Evolutionary conservation across 2,888 invertebrate species (phyloP).

Genomic region (Xanthorhoe spadicearia): DNA sequence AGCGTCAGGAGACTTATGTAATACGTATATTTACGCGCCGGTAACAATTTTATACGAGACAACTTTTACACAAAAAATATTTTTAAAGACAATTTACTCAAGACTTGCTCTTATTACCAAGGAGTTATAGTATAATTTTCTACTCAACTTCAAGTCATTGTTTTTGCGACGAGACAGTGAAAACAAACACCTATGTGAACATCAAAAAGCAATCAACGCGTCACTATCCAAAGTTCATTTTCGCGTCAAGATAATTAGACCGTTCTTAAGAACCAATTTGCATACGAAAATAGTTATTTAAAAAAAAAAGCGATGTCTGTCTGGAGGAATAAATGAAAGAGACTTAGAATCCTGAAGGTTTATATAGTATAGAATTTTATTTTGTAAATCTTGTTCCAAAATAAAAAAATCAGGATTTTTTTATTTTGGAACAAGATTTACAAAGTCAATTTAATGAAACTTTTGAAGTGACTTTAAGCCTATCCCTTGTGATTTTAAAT

Average conservation of each 20-base stretch:
- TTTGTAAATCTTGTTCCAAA: too few species aligned
- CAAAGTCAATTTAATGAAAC: too few species aligned
- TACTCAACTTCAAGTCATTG: background rate
- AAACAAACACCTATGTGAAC: slow-evolving; percentile 7
- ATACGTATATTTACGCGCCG: too few species aligned
- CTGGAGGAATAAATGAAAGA: background rate
- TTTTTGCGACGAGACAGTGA: background rate
- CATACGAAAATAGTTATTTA: slow-evolving; percentile 58
- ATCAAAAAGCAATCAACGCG: slow-evolving; percentile 22
- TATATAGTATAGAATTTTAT: too few species aligned
- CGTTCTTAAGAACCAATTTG: slow-evolving; percentile 48
- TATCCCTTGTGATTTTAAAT: too few species aligned
- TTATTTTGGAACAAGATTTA: too few species aligned
- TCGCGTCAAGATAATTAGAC: slow-evolving; percentile 38
- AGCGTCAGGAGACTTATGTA: too few species aligned
- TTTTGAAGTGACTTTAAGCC: too few species aligned
- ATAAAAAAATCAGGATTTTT: too few species aligned
- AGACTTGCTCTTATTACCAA: background rate
- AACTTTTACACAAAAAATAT: background rate
- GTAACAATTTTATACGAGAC: too few species aligned
- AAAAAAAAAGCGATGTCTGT: slow-evolving; percentile 49
- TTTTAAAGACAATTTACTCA: background rate
- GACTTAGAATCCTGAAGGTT: background rate
- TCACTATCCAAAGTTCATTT: slow-evolving; percentile 32
- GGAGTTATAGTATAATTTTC: background rate